A percentile compares a stretch with the other conserved stretches of the same genome.
Conservation (phyloP, 2,797 vertebrate genomes). For the Sarcophilus harrisii region DNA sequence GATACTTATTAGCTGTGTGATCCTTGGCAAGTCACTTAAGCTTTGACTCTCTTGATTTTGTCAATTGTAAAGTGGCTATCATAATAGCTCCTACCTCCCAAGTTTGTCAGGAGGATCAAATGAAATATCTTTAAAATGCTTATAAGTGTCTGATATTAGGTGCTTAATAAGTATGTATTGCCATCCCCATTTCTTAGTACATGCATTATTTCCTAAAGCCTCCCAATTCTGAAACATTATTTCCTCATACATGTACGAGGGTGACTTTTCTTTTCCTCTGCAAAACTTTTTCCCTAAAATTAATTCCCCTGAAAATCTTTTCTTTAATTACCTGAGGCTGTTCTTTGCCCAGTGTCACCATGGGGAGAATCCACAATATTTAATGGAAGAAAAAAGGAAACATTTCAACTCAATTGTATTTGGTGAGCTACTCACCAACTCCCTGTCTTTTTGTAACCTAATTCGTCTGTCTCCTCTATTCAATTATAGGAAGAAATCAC, state of each 20-base stretch:
- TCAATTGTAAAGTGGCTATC: conserved; percentile 12
- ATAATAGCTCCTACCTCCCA: background rate
- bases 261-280: conserved; percentile 15
- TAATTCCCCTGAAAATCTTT: conserved; percentile 45
- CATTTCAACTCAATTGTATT: conserved; percentile 65
- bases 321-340: conserved; percentile 27
- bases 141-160: background rate
- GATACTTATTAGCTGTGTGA: background rate
- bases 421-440: conserved; percentile 59
- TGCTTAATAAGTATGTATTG: background rate
- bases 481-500: conserved; percentile 68
- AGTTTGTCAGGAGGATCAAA: background rate
- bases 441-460: conserved; percentile 75
- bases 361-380: conserved; percentile 56
- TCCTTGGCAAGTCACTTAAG: conserved; percentile 24
- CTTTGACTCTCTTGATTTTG: background rate
- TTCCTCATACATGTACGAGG: background rate
- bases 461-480: conserved; percentile 76
- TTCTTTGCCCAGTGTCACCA: conserved; percentile 20
- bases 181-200: conserved; percentile 30
- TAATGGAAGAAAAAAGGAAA: conserved; percentile 68
- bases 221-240: conserved; percentile 25
- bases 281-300: conserved; percentile 40
- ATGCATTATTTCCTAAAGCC: conserved; percentile 14
- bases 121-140: background rate